Evolutionary conservation across 2,797 vertebrate genomes (phyloP).

Genomic region (Furcifer pardalis): DNA sequence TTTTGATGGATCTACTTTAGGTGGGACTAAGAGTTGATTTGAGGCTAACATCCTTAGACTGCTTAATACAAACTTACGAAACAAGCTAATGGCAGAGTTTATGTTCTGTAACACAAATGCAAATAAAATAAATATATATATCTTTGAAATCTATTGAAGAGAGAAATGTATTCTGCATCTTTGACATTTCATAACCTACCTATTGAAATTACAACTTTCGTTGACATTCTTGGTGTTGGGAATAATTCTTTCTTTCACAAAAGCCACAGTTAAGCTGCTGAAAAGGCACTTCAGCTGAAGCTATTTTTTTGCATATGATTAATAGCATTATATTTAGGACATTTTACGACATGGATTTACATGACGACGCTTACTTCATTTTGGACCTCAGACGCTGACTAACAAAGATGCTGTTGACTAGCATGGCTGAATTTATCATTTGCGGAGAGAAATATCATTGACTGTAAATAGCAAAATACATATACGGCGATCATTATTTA

Average conservation of each 20-base stretch:
- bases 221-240: background rate
- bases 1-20: too few species aligned
- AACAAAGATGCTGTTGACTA: slow-evolving; percentile 5
- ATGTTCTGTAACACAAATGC: background rate
- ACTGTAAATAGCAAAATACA: slow-evolving; percentile 21
- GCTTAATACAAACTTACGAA: background rate
- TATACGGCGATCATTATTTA: slow-evolving; percentile 36
- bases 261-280: background rate
- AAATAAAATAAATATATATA: background rate
- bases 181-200: background rate
- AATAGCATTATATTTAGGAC: background rate
- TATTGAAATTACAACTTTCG: background rate
- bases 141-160: background rate
- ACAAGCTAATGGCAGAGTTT: background rate
- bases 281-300: rapidly evolving
- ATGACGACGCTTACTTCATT: background rate
- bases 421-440: slow-evolving; percentile 7
- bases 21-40: too few species aligned
- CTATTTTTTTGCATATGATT: background rate
- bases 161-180: background rate
- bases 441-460: background rate
- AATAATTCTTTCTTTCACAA: background rate
- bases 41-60: too few species aligned
- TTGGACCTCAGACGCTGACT: background rate
- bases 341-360: background rate